Percentiles rank a stretch among this genome's conserved stretches.
Evolutionary conservation across 2,888 invertebrate genomes (phyloP).

Genomic region (Macrophya annulata): DNA sequence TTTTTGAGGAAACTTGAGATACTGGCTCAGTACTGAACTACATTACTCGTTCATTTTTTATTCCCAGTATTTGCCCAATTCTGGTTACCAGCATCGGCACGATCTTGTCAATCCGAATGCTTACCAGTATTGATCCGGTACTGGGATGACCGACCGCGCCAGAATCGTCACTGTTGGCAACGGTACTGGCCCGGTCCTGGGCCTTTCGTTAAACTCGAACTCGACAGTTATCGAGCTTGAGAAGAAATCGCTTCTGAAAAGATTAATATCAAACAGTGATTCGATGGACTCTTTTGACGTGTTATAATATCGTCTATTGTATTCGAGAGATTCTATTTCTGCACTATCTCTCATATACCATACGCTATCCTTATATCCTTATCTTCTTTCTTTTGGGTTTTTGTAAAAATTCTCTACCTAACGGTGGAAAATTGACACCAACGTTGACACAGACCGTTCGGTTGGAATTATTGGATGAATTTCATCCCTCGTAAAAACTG

Average conservation of each 20-base stretch:
- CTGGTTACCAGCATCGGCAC: no score
- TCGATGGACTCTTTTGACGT: constrained; percentile 17
- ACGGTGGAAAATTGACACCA: constrained; percentile 37
- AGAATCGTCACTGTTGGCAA: no score
- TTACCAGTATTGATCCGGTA: no score
- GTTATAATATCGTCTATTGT: constrained; percentile 19
- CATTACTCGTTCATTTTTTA: no score
- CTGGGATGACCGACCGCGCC: no score
- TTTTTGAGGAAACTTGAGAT: no score
- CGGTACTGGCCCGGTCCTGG: no score
- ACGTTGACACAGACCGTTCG: constrained; percentile 45
- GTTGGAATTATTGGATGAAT: constrained; percentile 40
- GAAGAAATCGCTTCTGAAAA: background rate
- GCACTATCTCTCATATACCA: constrained; percentile 40
- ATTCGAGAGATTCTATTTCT: constrained; percentile 39
- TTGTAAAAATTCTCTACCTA: background rate
- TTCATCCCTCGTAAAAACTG: constrained; percentile 42
- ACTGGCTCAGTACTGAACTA: no score
- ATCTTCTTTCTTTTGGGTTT: constrained; percentile 50
- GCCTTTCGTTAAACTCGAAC: no score
- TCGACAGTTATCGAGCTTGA: background rate
- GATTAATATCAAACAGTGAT: constrained; percentile 8
- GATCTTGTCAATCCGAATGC: no score
- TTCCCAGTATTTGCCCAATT: no score
- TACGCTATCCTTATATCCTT: constrained; percentile 56